A percentile compares a stretch with the other conserved stretches of the same genome.
These are phyloP conservation scores for Synergus itoensis DNA, from an alignment of 2,888 invertebrate species.

Conservation along the genomic window DNA sequence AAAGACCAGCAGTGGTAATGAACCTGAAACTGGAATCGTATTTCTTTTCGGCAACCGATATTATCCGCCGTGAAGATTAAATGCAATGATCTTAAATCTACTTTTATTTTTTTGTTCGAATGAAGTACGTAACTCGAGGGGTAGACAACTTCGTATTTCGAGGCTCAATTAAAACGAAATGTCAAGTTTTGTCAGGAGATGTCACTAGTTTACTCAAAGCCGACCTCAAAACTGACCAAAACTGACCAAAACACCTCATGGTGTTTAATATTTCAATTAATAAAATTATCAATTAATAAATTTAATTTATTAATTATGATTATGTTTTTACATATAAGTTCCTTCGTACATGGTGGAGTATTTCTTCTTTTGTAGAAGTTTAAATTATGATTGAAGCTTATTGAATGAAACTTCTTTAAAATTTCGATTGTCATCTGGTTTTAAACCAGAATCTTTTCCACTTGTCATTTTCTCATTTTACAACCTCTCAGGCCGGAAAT, in stretches of 20 bases:
- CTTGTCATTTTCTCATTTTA: background rate
- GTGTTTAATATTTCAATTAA: too few species aligned
- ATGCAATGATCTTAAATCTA: background rate
- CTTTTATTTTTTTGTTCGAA: background rate
- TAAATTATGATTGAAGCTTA: background rate
- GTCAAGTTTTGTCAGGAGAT: too few species aligned
- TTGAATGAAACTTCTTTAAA: background rate
- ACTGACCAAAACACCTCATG: too few species aligned
- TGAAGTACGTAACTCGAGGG: background rate
- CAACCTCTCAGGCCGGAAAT: conserved; percentile 60
- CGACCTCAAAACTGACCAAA: too few species aligned
- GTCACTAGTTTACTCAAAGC: too few species aligned
- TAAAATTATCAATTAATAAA: too few species aligned
- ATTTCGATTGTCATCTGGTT: background rate
- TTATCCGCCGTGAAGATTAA: conserved; percentile 1
- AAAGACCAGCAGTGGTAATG: conserved; percentile 34
- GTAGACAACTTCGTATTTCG: too few species aligned
- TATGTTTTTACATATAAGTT: too few species aligned
- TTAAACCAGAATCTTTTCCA: background rate
- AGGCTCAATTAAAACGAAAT: too few species aligned
- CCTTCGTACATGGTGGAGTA: too few species aligned
- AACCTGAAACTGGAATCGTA: conserved; percentile 39
- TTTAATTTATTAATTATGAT: too few species aligned
- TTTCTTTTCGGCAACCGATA: conserved; percentile 19
- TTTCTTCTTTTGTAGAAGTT: background rate